Evolutionary conservation across 1,140 invertebrate species (phyloP).

Genomic region (Diorhabda carinulata): DNA sequence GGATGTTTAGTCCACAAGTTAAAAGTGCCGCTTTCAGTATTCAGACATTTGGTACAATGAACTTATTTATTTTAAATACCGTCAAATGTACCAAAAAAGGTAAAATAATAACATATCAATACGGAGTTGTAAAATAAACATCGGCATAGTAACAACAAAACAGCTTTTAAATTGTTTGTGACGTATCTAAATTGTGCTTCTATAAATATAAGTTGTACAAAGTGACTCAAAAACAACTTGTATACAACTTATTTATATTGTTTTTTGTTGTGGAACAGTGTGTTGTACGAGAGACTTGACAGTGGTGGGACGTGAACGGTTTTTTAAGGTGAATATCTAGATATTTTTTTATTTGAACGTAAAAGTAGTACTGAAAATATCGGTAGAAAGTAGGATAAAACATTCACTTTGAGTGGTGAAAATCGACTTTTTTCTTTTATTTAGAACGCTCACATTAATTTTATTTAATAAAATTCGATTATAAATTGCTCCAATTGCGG

Average conservation of each 20-base stretch:
- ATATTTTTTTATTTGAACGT: no score
- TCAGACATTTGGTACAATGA: slow-evolving; percentile 11
- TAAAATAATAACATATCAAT: not conserved
- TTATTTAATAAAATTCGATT: no score
- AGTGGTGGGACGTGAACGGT: not conserved
- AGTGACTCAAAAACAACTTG: not conserved
- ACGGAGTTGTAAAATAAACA: no score
- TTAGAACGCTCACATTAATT: no score
- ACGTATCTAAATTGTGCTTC: not conserved
- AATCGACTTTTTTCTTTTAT: no score
- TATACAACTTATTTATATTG: not conserved
- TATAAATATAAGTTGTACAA: slow-evolving; percentile 1
- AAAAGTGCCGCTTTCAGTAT: slow-evolving; percentile 9
- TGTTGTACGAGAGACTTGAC: not conserved
- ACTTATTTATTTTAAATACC: not conserved
- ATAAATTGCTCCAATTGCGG: no score
- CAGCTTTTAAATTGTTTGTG: no score
- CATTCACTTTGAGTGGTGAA: no score
- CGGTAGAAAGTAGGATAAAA: no score
- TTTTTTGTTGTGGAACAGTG: not conserved
- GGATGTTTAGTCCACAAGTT: slow-evolving; percentile 2
- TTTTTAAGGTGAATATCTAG: not conserved
- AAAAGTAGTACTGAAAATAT: no score
- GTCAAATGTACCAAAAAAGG: not conserved
- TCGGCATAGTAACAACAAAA: no score